Conservation (phyloP, 2,113 vertebrate species). For the Stomatorhinus ivindoensis region DNA sequence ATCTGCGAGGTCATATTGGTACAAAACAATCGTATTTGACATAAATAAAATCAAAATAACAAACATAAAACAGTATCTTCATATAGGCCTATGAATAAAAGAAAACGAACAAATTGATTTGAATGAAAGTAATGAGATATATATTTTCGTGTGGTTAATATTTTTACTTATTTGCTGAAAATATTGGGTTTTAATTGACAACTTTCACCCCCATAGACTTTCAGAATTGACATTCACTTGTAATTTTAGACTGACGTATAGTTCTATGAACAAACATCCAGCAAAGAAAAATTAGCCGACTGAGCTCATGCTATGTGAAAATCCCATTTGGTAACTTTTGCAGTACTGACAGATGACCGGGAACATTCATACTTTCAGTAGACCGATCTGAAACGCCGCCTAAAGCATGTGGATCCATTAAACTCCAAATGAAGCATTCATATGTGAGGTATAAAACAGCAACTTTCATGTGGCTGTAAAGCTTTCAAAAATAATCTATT, state of each 20-base stretch:
- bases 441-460: background rate
- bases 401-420: background rate
- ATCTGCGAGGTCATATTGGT: too few species aligned
- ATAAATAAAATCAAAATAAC: background rate
- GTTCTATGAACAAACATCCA: too few species aligned
- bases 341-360: too few species aligned
- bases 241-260: too few species aligned
- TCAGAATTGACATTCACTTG: too few species aligned
- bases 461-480: background rate
- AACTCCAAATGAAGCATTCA: background rate
- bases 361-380: background rate
- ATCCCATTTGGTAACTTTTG: too few species aligned
- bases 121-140: background rate
- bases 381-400: background rate
- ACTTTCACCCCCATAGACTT: too few species aligned
- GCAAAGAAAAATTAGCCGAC: too few species aligned
- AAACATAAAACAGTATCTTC: background rate
- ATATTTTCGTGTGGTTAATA: too few species aligned
- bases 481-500: background rate
- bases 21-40: too few species aligned
- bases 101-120: background rate
- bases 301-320: too few species aligned
- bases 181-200: background rate
- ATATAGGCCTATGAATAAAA: too few species aligned
- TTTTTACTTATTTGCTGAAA: background rate